phyloP scores from a whole-genome alignment of 2,888 invertebrate species.

The Mactromeris polynyma region DNA sequence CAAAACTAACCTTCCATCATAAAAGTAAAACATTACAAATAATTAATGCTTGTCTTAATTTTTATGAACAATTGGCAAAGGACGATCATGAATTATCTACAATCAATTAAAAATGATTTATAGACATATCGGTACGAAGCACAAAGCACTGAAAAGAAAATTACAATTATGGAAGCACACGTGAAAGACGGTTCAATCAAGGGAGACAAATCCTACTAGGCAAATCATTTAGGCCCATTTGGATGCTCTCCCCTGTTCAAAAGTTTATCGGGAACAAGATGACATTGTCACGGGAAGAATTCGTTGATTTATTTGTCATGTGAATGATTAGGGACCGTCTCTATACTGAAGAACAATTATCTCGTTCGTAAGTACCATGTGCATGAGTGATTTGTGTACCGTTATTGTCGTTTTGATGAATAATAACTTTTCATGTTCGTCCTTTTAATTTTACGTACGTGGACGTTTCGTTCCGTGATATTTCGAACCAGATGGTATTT shows the following conservation, averaged over 20 bases:
- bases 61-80: too few relatives aligned
- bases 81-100: too few relatives aligned
- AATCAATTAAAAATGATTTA: too few relatives aligned
- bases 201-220: background rate
- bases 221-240: background rate
- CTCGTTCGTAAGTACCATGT: background rate
- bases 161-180: too few relatives aligned
- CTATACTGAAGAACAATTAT: background rate
- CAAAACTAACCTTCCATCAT: too few relatives aligned
- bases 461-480: background rate
- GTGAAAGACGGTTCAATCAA: too few relatives aligned
- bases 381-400: background rate
- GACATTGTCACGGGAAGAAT: background rate
- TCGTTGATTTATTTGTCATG: background rate
- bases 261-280: background rate
- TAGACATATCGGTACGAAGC: too few relatives aligned
- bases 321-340: background rate
- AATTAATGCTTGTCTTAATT: too few relatives aligned
- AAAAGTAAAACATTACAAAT: too few relatives aligned
- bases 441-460: background rate
- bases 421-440: background rate
- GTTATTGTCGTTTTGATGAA: background rate
- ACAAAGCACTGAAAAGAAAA: too few relatives aligned
- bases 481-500: background rate
- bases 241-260: background rate